These are phyloP conservation scores for Ryuthela nishihirai DNA, from an alignment of 2,888 invertebrate genomes.

Conservation along the genomic window DNA sequence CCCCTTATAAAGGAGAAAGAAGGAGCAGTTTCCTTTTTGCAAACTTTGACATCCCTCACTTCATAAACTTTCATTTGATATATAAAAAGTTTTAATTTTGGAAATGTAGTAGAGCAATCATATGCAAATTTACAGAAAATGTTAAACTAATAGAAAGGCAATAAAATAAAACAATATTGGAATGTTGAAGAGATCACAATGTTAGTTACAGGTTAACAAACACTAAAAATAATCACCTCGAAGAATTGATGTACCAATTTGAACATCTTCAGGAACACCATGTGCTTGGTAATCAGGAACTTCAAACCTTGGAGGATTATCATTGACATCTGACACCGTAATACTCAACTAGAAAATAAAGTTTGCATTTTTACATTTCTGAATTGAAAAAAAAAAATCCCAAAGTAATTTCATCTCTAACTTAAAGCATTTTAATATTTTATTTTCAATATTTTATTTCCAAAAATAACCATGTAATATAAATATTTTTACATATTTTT, in stretches of 20 bases:
- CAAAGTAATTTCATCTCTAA: not conserved
- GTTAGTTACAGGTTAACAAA: too few relatives aligned
- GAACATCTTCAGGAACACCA: slow-evolving; percentile 92
- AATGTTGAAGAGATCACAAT: too few relatives aligned
- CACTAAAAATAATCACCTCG: slow-evolving; percentile 40
- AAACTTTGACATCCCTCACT: too few relatives aligned
- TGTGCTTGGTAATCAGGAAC: slow-evolving; percentile 94
- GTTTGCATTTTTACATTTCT: not conserved
- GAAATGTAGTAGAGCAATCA: too few relatives aligned
- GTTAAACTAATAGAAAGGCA: too few relatives aligned
- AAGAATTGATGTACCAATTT: slow-evolving; percentile 84
- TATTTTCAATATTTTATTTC: not conserved
- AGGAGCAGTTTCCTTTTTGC: too few relatives aligned
- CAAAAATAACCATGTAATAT: not conserved
- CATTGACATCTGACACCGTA: slow-evolving; percentile 92
- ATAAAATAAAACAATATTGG: too few relatives aligned
- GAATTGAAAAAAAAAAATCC: not conserved
- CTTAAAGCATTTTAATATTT: not conserved
- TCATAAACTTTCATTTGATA: too few relatives aligned
- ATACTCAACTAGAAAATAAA: slow-evolving; percentile 69
- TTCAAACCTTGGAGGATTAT: slow-evolving; percentile 95
- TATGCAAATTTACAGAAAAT: too few relatives aligned
- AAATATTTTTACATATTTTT: not conserved
- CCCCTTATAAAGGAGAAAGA: too few relatives aligned
- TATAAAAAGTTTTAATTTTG: too few relatives aligned